These are phyloP conservation scores for Ictalurus furcatus DNA, from an alignment of 2,113 vertebrate species.

Conservation along the genomic window DNA sequence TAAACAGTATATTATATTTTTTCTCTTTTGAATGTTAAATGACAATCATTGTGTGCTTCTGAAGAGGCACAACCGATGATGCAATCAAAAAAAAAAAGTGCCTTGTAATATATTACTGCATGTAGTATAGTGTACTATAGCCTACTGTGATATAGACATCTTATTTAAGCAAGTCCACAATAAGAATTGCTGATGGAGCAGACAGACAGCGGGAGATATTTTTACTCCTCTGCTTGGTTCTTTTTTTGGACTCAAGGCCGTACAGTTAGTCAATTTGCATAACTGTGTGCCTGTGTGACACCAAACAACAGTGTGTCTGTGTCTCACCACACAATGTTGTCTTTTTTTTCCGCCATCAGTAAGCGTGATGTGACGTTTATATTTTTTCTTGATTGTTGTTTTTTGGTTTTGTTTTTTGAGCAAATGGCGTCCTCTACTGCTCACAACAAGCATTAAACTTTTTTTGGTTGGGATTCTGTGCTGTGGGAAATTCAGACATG, in stretches of 20 bases:
- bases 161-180: background rate
- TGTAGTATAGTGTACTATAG: background rate
- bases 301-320: slow-evolving; percentile 36
- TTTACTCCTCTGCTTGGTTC: slow-evolving; percentile 8
- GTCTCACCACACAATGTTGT: slow-evolving; percentile 28
- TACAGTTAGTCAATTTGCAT: slow-evolving; percentile 47
- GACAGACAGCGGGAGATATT: slow-evolving; percentile 19
- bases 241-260: slow-evolving; percentile 35
- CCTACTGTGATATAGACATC: background rate
- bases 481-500: slow-evolving; percentile 21
- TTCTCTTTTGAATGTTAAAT: background rate
- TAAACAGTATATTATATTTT: background rate
- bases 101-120: background rate
- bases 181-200: background rate
- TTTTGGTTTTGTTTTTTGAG: background rate
- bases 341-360: slow-evolving; percentile 4
- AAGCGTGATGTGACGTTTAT: background rate
- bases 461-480: background rate
- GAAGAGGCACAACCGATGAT: background rate
- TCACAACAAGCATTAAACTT: background rate
- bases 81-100: background rate
- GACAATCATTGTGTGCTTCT: background rate
- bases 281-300: slow-evolving; percentile 36
- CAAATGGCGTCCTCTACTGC: slow-evolving; percentile 48
- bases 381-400: background rate